phyloP scores from a whole-genome alignment of 92 coral and sea anemone species.

The Heliopora coerulea region DNA sequence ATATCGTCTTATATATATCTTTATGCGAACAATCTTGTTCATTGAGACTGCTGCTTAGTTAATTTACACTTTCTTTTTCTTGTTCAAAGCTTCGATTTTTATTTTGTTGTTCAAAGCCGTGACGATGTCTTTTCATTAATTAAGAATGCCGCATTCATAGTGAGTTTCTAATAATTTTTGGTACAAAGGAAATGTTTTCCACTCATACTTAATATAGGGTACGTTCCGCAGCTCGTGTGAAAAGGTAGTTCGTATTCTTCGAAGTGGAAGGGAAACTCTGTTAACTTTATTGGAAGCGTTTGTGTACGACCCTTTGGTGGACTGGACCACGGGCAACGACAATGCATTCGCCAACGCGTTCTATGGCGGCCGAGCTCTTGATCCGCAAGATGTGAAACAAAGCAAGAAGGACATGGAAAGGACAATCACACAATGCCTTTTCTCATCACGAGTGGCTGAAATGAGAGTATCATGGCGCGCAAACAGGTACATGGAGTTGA shows the following conservation, averaged over 20 bases:
- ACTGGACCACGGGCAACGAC: slow-evolving; percentile 98
- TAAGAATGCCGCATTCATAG: no score
- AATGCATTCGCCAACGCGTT: slow-evolving; percentile 97
- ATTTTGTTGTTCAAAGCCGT: no score
- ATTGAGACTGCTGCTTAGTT: no score
- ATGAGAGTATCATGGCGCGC: slow-evolving; percentile 96
- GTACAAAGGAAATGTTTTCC: no score
- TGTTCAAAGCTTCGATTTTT: no score
- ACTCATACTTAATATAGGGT: slow-evolving; percentile 54
- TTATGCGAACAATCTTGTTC: no score
- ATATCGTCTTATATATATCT: no score
- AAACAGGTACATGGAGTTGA: slow-evolving; percentile 74
- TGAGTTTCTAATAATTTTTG: no score
- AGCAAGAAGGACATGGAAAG: slow-evolving; percentile 98
- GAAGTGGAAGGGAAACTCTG: slow-evolving; percentile 92
- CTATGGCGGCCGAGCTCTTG: slow-evolving; percentile 93
- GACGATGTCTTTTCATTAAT: no score
- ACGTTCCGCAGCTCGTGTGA: slow-evolving; percentile 97
- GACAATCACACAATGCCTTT: slow-evolving; percentile 92
- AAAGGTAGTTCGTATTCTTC: slow-evolving; percentile 86
- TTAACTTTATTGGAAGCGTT: slow-evolving; percentile 92
- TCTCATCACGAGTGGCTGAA: slow-evolving; percentile 96
- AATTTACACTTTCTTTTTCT: no score
- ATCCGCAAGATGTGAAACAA: slow-evolving; percentile 74
- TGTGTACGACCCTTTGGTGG: slow-evolving; percentile 96